Base-by-base conservation (phyloP, 2,797 vertebrate genomes). In the Knipowitschia caucasica region DNA sequence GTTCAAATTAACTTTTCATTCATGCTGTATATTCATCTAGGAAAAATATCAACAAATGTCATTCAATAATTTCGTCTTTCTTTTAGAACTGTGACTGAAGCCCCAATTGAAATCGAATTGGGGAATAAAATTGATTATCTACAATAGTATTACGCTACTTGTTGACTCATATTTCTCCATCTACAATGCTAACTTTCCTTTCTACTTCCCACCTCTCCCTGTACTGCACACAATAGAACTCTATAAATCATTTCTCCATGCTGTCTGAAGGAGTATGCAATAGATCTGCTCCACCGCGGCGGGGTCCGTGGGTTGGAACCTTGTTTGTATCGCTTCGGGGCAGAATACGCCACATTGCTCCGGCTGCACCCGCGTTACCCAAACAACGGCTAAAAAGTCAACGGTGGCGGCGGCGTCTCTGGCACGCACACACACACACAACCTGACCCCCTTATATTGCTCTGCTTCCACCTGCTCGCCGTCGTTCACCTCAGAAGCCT, bases 401-500 rank as follows among this genome's bases (percentile, higher is more conserved):
- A 8, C 29, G 26, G 21, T 58, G 7, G 31, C 0, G 2, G 1
- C 24, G 23, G n/a, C n/a, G n/a, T n/a, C n/a, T n/a, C n/a, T n/a
- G n/a, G n/a, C n/a, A n/a, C n/a, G n/a, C n/a, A n/a, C 23, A 31
- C 56, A 54, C 46, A 50, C 18, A 54, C 38, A 18, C 4, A 3
- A 1, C 12, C 39, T 10, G 4, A 21, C 62, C 18, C 8, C n/a
- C 43, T 11, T 10, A 45, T 51, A 56, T 15, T 27, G 26, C 7
- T 10, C n/a, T n/a, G n/a, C n/a, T n/a, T n/a, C n/a, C n/a, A n/a
- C n/a, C n/a, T n/a, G n/a, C n/a, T n/a, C n/a, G n/a, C n/a, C n/a
- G n/a, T n/a, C 31, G 5, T 10, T 65, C 62, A 29, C 62, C 70
- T 75, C 43, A 6, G 27, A 35, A 46, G 44, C 54, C 58, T 66